Conservation (phyloP, 1,140 invertebrate genomes). For the Pomacea maculata region DNA sequence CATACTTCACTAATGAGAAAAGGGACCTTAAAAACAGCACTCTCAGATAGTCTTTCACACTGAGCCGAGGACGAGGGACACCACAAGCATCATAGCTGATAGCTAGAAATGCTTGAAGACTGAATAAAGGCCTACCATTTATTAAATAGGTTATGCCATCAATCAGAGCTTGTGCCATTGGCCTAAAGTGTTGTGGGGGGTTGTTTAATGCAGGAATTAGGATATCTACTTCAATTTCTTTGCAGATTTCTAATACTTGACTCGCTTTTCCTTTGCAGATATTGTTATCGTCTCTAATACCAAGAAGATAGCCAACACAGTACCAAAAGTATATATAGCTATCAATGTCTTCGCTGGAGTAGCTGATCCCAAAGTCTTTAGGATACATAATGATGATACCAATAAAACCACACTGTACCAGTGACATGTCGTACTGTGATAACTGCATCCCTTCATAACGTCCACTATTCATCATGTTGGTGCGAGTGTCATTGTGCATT, state of each 20-base stretch:
- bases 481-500: conserved; percentile 64
- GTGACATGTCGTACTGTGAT: conserved; percentile 82
- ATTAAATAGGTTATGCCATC: conserved; percentile 28
- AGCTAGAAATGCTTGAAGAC: conserved; percentile 9
- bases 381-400: conserved; percentile 78
- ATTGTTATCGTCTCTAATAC: conserved; percentile 81
- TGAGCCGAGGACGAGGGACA: not conserved
- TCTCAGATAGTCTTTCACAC: conserved; percentile 9
- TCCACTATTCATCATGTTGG: conserved; percentile 67
- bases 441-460: conserved; percentile 58
- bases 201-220: conserved; percentile 34
- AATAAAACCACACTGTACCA: conserved; percentile 79
- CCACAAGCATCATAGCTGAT: not conserved
- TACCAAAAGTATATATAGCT: conserved; percentile 86
- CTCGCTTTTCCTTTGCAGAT: conserved; percentile 68
- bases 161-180: conserved; percentile 39
- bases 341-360: conserved; percentile 70
- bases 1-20: conserved; percentile 5
- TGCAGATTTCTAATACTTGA: conserved; percentile 62
- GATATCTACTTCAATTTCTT: conserved; percentile 39
- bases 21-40: conserved; percentile 7
- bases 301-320: conserved; percentile 81
- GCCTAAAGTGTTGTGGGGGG: conserved; percentile 36
- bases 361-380: conserved; percentile 72
- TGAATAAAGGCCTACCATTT: not conserved